Percentiles rank a stretch among this genome's conserved stretches.
Evolutionary conservation across 2,888 invertebrate genomes (phyloP).

Genomic region (Spatulosminthurus flaviceps): DNA sequence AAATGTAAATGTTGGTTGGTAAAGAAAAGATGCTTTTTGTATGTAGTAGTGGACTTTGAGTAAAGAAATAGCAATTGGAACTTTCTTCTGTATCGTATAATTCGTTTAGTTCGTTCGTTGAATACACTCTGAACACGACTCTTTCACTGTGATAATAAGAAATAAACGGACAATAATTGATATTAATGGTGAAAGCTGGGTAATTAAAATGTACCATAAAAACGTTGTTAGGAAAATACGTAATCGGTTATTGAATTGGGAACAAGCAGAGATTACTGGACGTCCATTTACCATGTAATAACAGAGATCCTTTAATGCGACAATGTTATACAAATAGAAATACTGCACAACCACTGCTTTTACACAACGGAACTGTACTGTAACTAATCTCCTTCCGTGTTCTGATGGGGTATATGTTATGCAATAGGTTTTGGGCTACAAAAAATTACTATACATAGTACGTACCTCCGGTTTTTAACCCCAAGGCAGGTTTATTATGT

Average conservation of each 20-base stretch:
- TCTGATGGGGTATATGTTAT: too few relatives aligned
- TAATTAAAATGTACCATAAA: not conserved
- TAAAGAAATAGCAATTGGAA: too few relatives aligned
- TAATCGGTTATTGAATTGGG: not conserved
- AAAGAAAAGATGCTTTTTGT: too few relatives aligned
- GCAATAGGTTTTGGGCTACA: too few relatives aligned
- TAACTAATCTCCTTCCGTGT: too few relatives aligned
- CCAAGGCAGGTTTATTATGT: too few relatives aligned
- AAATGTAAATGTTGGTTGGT: too few relatives aligned
- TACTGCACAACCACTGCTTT: not conserved
- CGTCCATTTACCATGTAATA: not conserved
- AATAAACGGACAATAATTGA: not conserved
- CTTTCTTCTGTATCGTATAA: too few relatives aligned
- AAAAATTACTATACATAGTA: too few relatives aligned
- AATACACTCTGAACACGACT: not conserved
- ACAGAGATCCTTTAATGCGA: conserved; percentile 14
- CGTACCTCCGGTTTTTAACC: too few relatives aligned
- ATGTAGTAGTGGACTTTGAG: too few relatives aligned
- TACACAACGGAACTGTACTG: not conserved
- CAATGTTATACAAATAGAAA: not conserved
- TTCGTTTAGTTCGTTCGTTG: too few relatives aligned
- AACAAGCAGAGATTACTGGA: not conserved
- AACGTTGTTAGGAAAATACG: not conserved
- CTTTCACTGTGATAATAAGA: not conserved
- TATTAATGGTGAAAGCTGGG: not conserved